A percentile compares a stretch with the other conserved stretches of the same genome.
These are phyloP conservation scores for Triops cancriformis DNA, from an alignment of 1,140 invertebrate species.

Conservation along the genomic window DNA sequence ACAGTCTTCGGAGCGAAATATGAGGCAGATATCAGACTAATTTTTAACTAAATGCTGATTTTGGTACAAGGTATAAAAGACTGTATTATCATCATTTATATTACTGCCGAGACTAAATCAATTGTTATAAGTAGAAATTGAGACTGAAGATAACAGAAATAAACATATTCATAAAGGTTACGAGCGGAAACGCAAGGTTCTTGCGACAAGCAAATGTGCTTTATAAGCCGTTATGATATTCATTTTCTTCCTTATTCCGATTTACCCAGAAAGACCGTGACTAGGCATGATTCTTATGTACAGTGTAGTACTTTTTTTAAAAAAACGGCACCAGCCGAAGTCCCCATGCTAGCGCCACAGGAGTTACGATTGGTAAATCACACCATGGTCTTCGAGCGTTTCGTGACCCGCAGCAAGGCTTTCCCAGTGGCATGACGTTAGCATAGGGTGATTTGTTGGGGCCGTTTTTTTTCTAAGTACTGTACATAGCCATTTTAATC, in stretches of 20 bases:
- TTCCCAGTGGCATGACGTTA: too few relatives aligned
- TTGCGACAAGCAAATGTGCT: neutral
- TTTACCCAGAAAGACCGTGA: neutral
- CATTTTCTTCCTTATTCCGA: neutral
- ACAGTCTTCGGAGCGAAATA: too few relatives aligned
- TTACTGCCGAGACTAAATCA: neutral
- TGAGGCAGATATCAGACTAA: too few relatives aligned
- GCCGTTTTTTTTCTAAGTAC: too few relatives aligned
- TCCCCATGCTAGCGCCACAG: too few relatives aligned
- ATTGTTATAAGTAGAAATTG: neutral
- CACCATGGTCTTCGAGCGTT: too few relatives aligned
- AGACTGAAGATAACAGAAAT: neutral
- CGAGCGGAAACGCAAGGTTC: neutral
- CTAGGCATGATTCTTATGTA: constrained; percentile 2
- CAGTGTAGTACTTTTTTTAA: too few relatives aligned
- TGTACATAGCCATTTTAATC: neutral
- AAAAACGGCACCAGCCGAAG: too few relatives aligned
- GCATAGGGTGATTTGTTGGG: too few relatives aligned
- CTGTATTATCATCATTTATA: neutral
- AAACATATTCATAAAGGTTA: neutral
- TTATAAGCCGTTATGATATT: neutral
- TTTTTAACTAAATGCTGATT: too few relatives aligned
- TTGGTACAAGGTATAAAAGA: neutral
- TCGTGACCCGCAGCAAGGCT: too few relatives aligned
- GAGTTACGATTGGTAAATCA: too few relatives aligned